These are phyloP conservation scores for Entomyzon cyanotis DNA, from an alignment of 2,113 vertebrate species.

Conservation along the genomic window DNA sequence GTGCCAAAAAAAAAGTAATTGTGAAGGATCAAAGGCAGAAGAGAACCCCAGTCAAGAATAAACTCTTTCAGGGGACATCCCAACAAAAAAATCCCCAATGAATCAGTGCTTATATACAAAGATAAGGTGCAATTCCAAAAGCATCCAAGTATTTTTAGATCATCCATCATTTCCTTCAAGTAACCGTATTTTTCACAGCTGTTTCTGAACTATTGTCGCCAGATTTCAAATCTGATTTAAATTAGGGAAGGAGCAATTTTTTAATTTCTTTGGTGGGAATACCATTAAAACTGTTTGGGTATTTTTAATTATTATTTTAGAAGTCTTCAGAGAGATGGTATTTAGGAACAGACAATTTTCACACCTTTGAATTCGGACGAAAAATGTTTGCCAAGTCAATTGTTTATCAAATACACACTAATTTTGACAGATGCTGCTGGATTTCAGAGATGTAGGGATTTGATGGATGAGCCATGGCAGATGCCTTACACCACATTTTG, in stretches of 20 bases:
- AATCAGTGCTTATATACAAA: not conserved
- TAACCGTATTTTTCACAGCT: not conserved
- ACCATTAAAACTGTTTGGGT: accelerated
- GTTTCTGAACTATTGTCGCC: not conserved
- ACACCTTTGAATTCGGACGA: not conserved
- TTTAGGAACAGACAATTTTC: not conserved
- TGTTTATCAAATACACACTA: not conserved
- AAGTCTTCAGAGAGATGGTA: not conserved
- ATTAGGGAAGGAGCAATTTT: not conserved
- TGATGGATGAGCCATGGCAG: not conserved
- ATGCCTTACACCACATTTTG: not conserved
- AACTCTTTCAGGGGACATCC: not conserved
- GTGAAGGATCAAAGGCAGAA: not conserved
- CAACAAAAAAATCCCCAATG: accelerated
- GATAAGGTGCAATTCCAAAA: not conserved
- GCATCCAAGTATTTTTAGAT: not conserved
- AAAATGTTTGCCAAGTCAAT: not conserved
- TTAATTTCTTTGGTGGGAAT: not conserved
- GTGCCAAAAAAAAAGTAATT: not conserved
- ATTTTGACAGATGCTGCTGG: not conserved
- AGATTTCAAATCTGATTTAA: not conserved
- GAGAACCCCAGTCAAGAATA: not conserved
- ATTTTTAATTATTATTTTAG: not conserved
- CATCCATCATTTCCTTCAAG: not conserved
- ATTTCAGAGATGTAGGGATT: not conserved